Conservation (phyloP, 2,888 invertebrate genomes). For the Xylocampa areola region DNA sequence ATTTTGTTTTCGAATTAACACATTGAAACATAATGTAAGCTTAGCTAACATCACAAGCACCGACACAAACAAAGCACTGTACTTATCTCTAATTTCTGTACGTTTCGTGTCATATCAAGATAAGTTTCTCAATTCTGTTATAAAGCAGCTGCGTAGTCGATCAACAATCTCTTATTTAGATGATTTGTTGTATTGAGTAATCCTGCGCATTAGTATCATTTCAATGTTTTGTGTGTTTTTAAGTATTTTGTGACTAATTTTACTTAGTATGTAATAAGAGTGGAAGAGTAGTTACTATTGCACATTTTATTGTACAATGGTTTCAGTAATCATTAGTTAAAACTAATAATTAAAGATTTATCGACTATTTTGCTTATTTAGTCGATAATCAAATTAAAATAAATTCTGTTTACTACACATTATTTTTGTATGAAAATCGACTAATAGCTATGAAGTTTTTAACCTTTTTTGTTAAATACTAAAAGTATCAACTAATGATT, state of each 20-base stretch:
- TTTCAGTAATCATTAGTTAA: slow-evolving; percentile 18
- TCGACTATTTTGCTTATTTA: slow-evolving; percentile 14
- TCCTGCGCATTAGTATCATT: slow-evolving; percentile 51
- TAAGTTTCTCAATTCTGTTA: slow-evolving; percentile 31
- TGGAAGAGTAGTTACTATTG: slow-evolving; percentile 40
- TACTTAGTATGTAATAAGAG: slow-evolving; percentile 57
- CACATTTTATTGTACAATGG: slow-evolving; percentile 37
- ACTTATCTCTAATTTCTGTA: neutral
- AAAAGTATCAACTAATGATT: slow-evolving; percentile 21
- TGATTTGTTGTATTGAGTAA: slow-evolving; percentile 29
- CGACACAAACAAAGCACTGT: too few relatives aligned
- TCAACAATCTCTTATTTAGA: slow-evolving; percentile 16
- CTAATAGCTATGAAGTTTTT: slow-evolving; percentile 11
- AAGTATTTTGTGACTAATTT: slow-evolving; percentile 67
- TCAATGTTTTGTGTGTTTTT: slow-evolving; percentile 53
- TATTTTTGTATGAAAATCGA: neutral
- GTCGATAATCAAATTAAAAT: slow-evolving; percentile 1
- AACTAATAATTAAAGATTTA: slow-evolving; percentile 3
- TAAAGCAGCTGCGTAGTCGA: slow-evolving; percentile 48
- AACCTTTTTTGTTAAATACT: slow-evolving; percentile 19
- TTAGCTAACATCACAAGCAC: too few relatives aligned
- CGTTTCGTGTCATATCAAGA: slow-evolving; percentile 42
- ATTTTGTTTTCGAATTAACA: too few relatives aligned
- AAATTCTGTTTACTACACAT: neutral
- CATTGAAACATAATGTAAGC: too few relatives aligned